A percentile compares a stretch with the other conserved stretches of the same genome.
These are phyloP conservation scores for Syritta pipiens DNA, from an alignment of 2,888 invertebrate species.

Conservation along the genomic window DNA sequence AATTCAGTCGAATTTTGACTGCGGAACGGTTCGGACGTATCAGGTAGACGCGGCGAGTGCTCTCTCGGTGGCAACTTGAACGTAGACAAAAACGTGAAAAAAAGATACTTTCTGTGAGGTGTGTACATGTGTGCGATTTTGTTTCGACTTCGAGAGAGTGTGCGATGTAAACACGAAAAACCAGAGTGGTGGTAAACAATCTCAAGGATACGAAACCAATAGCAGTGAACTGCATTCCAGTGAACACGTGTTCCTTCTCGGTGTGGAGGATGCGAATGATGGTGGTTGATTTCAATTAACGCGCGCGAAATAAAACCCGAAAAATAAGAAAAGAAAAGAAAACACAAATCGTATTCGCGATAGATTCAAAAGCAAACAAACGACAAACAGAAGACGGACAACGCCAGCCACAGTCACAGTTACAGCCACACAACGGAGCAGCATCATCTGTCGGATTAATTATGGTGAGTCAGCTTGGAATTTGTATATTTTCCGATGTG, in stretches of 20 bases:
- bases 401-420: constrained; percentile 24
- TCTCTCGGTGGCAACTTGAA: neutral
- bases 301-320: too few species aligned
- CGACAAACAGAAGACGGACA: constrained; percentile 6
- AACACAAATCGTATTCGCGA: neutral
- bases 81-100: too few species aligned
- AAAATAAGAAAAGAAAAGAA: too few species aligned
- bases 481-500: constrained; percentile 20
- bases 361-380: neutral
- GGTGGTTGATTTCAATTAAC: constrained; percentile 30
- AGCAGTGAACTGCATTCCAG: constrained; percentile 43
- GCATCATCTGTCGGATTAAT: constrained; percentile 65
- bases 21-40: constrained; percentile 47
- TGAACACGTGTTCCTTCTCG: constrained; percentile 54
- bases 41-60: neutral
- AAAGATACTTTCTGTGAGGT: constrained; percentile 14
- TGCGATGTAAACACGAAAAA: constrained; percentile 44
- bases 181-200: neutral
- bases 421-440: constrained; percentile 3
- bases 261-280: constrained; percentile 20
- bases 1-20: constrained; percentile 61
- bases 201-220: constrained; percentile 16
- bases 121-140: constrained; percentile 9
- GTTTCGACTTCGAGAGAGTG: constrained; percentile 11
- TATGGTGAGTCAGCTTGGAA: constrained; percentile 64